Evolutionary conservation across 2,113 vertebrate species (phyloP), one percentile per base, ranked within the genome.

Genomic region (Myotis yumanensis): DNA sequence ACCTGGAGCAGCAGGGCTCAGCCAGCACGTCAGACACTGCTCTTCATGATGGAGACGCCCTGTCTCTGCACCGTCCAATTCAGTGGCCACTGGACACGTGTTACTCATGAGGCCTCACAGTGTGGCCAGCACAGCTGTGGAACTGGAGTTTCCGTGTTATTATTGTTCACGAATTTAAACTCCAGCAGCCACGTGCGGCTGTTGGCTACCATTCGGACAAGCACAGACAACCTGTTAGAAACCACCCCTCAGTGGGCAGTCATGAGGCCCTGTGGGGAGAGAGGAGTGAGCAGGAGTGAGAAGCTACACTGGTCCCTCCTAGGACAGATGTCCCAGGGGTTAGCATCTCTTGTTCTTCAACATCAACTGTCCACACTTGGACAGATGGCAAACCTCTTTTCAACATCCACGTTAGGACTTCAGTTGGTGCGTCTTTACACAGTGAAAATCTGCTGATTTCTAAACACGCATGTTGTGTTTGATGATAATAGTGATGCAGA

Each of bases 81-180:
- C 68, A 71, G 46, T 54, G 37, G 64, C 37, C 52, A 9, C 54
- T 59, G n/a, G 73, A 51, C 40, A 51, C 35, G 4, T 9, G 3
- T 28, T 20, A 32, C 86, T 86, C 0, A 18, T 14, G 20, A 77
- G 22, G 9, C 9, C 83, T 80, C 28, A 6, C 43, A 81, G 86
- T 52, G 66, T 14, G 35, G 12, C 77, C 35, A 18, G 0, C 66
- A n/a, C 40, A 16, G 37, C 73, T 73, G 16, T 83, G 30, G 71
- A 59, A 46, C 43, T 37, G 2, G 72, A 51, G 51, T 80, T 90
- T 92, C 48, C 3, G 40, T 54, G 84, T 25, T 76, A 69, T 68
- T 46, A 22, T 83, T 90, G 79, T 85, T 88, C 79, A 66, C 71
- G 69, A 92, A 68, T 62, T 82, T 66, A 37, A 79, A 80, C 18